Conservation (phyloP, 2,113 vertebrate genomes). For the Bostrychus sinensis region DNA sequence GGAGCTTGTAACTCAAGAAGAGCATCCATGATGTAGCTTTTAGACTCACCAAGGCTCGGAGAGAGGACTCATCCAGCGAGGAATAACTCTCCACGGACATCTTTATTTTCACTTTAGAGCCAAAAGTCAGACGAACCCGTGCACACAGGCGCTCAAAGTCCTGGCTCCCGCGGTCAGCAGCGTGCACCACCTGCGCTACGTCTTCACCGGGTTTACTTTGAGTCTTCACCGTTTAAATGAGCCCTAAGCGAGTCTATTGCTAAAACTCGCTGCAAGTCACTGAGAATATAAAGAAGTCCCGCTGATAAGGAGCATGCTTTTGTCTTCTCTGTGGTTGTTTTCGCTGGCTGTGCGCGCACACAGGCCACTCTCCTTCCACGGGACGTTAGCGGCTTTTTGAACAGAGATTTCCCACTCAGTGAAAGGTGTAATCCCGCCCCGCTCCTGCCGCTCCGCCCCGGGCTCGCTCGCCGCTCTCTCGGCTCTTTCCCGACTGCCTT, state of each 20-base stretch:
- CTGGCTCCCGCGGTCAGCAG: conserved; percentile 11
- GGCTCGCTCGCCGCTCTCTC: conserved; percentile 15
- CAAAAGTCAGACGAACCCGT: not conserved
- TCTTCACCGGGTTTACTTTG: not conserved
- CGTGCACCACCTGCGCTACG: conserved; percentile 56
- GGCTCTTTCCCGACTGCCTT: not conserved
- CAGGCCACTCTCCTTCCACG: not conserved
- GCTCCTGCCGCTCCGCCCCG: conserved; percentile 4
- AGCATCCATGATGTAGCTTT: not conserved
- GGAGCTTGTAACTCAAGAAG: not conserved
- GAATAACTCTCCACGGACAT: conserved; percentile 76
- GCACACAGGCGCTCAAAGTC: not conserved
- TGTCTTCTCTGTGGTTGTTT: not conserved
- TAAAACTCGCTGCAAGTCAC: not conserved
- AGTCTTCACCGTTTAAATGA: not conserved
- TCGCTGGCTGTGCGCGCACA: not conserved
- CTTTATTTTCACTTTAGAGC: not conserved
- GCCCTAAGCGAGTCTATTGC: not conserved
- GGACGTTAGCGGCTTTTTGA: conserved; percentile 67
- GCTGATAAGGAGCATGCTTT: conserved; percentile 16
- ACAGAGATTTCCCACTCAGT: conserved; percentile 66
- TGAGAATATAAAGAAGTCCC: not conserved
- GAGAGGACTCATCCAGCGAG: conserved; percentile 75
- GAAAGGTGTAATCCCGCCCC: conserved; percentile 68
- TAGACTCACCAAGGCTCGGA: conserved; percentile 75